Conservation (phyloP, 2,797 vertebrate species). For the Amblyraja radiata region DNA sequence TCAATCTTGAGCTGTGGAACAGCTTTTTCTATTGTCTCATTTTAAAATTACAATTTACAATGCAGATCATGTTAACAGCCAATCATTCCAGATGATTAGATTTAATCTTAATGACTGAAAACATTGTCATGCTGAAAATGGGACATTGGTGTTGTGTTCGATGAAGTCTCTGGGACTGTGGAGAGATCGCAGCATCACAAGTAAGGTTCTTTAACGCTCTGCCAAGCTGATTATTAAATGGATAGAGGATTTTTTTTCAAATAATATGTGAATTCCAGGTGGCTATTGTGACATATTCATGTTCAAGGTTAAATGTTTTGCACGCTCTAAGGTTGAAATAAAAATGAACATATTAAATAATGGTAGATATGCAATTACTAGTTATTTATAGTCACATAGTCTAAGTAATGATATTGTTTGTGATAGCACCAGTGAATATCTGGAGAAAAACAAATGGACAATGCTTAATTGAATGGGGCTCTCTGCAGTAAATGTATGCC, state of each 20-base stretch:
- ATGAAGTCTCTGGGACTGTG: not conserved
- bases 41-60: not conserved
- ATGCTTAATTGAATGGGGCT: too few relatives aligned
- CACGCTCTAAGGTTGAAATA: not conserved
- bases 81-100: not conserved
- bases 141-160: not conserved
- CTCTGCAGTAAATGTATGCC: too few relatives aligned
- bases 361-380: not conserved
- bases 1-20: not conserved
- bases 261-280: not conserved
- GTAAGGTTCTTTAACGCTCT: not conserved
- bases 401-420: not conserved
- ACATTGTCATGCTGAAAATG: not conserved
- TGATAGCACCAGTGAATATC: not conserved
- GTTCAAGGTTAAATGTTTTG: not conserved
- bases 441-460: too few relatives aligned
- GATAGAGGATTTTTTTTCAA: not conserved
- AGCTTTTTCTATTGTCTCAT: not conserved
- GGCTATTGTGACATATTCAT: not conserved
- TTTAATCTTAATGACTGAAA: not conserved
- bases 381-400: not conserved
- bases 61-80: not conserved
- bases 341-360: not conserved
- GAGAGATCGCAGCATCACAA: not conserved
- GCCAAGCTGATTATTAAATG: not conserved